A percentile compares a stretch with the other conserved stretches of the same genome.
Evolutionary conservation across 2,113 vertebrate species (phyloP).

Genomic region (Dasypus novemcinctus): DNA sequence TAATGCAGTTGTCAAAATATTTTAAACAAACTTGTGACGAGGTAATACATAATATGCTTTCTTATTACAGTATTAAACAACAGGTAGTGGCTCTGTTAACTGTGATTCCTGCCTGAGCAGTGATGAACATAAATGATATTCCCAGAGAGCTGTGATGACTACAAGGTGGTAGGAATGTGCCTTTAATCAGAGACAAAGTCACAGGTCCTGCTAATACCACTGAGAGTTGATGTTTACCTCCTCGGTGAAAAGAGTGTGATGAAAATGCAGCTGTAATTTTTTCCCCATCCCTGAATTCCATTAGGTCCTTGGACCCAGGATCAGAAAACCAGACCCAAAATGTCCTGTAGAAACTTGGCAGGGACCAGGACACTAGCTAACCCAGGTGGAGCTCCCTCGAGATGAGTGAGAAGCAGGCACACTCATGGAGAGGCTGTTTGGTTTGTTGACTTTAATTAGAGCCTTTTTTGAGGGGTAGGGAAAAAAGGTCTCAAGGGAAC

Average conservation of each 20-base stretch:
- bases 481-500: background rate
- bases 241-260: background rate
- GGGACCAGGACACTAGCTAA: background rate
- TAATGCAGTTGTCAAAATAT: conserved; percentile 25
- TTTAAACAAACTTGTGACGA: background rate
- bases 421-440: background rate
- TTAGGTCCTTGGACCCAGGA: rapidly evolving
- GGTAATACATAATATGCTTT: background rate
- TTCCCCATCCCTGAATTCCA: background rate
- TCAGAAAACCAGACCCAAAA: background rate
- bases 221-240: background rate
- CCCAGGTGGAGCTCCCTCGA: background rate
- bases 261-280: rapidly evolving
- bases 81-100: background rate
- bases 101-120: background rate
- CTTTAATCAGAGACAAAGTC: background rate
- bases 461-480: background rate
- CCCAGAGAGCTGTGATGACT: rapidly evolving
- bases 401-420: background rate
- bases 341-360: background rate
- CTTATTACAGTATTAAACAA: background rate
- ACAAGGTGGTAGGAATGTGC: background rate
- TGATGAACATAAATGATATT: background rate
- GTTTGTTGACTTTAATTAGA: background rate
- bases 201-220: rapidly evolving